A percentile compares a stretch with the other conserved stretches of the same genome.
Evolutionary conservation across 2,888 invertebrate species (phyloP).

Genomic region (Hymenopus coronatus): DNA sequence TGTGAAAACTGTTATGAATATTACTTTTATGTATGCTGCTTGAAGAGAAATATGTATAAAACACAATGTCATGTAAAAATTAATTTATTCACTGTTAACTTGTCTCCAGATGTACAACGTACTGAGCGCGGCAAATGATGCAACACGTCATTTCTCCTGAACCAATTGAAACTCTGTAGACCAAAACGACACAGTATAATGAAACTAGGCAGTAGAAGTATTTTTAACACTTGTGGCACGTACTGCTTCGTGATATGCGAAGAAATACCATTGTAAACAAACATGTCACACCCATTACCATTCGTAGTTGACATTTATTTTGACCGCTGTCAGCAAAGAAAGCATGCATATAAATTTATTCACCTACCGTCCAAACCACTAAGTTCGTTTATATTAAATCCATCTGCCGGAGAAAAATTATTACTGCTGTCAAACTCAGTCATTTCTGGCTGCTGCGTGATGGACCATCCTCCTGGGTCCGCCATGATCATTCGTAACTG

Average conservation of each 20-base stretch:
- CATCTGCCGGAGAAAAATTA: slow-evolving; percentile 52
- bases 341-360: slow-evolving; percentile 22
- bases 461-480: slow-evolving; percentile 40
- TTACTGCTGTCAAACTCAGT: slow-evolving; percentile 47
- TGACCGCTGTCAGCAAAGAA: not conserved
- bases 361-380: slow-evolving; percentile 66
- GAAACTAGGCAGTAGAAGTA: not conserved
- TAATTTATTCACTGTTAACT: too few relatives aligned
- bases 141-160: not conserved
- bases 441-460: slow-evolving; percentile 43
- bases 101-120: too few relatives aligned
- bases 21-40: too few relatives aligned
- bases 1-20: too few relatives aligned
- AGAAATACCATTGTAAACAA: slow-evolving; percentile 12
- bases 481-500: slow-evolving; percentile 41
- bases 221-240: not conserved
- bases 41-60: too few relatives aligned
- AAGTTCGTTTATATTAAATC: slow-evolving; percentile 65
- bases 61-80: too few relatives aligned
- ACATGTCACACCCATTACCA: not conserved
- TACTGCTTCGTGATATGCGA: not conserved
- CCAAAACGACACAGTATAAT: not conserved
- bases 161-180: not conserved
- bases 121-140: too few relatives aligned
- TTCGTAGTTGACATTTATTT: not conserved